Evolutionary conservation across 2,888 invertebrate genomes (phyloP).

Genomic region (Erebia epiphron): DNA sequence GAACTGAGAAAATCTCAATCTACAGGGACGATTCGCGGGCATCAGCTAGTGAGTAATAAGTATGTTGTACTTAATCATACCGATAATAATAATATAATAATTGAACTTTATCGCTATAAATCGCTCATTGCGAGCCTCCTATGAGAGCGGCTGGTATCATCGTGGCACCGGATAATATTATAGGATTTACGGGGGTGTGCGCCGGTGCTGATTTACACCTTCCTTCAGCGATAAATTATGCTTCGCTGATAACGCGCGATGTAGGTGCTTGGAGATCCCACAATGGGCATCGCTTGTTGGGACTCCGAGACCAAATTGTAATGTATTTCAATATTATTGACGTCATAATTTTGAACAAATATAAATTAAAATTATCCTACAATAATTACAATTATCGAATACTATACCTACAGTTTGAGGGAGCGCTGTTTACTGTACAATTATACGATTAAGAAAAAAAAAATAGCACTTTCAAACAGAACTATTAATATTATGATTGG

Average conservation of each 20-base stretch:
- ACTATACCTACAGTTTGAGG: too few relatives aligned
- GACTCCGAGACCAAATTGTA: slow-evolving; percentile 18
- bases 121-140: slow-evolving; percentile 43
- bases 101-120: slow-evolving; percentile 15
- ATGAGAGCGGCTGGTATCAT: slow-evolving; percentile 54
- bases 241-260: slow-evolving; percentile 35
- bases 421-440: too few relatives aligned
- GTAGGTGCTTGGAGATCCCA: slow-evolving; percentile 23
- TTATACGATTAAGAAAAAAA: too few relatives aligned
- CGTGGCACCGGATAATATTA: slow-evolving; percentile 70
- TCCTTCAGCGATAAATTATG: slow-evolving; percentile 73
- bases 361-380: too few relatives aligned
- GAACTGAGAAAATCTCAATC: too few relatives aligned
- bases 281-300: slow-evolving; percentile 19
- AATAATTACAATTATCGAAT: too few relatives aligned
- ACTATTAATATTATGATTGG: too few relatives aligned
- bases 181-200: slow-evolving; percentile 76
- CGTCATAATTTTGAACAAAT: too few relatives aligned
- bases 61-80: too few relatives aligned
- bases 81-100: slow-evolving; percentile 1
- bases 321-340: background rate
- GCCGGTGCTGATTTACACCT: slow-evolving; percentile 76
- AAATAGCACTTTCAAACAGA: too few relatives aligned
- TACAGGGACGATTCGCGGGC: too few relatives aligned
- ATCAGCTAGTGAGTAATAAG: too few relatives aligned